Conservation (phyloP, 2,888 invertebrate species). For the Lasius fuliginosus region DNA sequence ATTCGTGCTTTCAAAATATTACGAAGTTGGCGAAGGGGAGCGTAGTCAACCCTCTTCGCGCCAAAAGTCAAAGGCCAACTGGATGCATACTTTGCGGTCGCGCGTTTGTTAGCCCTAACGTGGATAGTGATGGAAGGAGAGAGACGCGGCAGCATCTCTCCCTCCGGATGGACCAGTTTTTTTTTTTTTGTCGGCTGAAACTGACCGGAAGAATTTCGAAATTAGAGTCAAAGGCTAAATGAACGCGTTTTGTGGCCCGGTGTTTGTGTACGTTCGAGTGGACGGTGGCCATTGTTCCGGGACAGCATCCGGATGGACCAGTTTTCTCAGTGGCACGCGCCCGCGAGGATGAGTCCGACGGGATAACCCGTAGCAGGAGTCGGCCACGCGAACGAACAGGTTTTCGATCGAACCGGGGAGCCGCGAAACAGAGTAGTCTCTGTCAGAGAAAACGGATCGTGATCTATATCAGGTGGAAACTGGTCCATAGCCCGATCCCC, state of each 20-base stretch:
- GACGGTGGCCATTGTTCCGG: slow-evolving; percentile 80
- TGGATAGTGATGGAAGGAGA: slow-evolving; percentile 69
- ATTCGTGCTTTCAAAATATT: slow-evolving; percentile 29
- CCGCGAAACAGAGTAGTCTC: slow-evolving; percentile 49
- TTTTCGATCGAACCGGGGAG: slow-evolving; percentile 72
- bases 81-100: slow-evolving; percentile 74
- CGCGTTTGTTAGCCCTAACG: slow-evolving; percentile 70
- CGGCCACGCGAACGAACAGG: slow-evolving; percentile 84
- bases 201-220: slow-evolving; percentile 62
- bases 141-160: slow-evolving; percentile 65
- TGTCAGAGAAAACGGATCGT: slow-evolving; percentile 78
- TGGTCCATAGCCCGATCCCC: slow-evolving; percentile 79
- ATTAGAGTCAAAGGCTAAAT: slow-evolving; percentile 80
- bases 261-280: slow-evolving; percentile 77
- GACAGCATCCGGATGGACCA: slow-evolving; percentile 84
- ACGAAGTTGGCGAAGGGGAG: neutral
- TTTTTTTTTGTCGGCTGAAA: slow-evolving; percentile 58
- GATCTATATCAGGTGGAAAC: slow-evolving; percentile 85
- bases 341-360: slow-evolving; percentile 47
- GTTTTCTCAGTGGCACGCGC: slow-evolving; percentile 69
- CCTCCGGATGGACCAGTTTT: slow-evolving; percentile 70
- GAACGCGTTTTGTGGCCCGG: slow-evolving; percentile 81
- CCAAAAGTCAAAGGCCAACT: slow-evolving; percentile 78
- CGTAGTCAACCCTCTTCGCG: slow-evolving; percentile 25
- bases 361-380: slow-evolving; percentile 74